Base-by-base conservation (phyloP, 2,797 vertebrate genomes). In the Lepilemur ruficaudatus region DNA sequence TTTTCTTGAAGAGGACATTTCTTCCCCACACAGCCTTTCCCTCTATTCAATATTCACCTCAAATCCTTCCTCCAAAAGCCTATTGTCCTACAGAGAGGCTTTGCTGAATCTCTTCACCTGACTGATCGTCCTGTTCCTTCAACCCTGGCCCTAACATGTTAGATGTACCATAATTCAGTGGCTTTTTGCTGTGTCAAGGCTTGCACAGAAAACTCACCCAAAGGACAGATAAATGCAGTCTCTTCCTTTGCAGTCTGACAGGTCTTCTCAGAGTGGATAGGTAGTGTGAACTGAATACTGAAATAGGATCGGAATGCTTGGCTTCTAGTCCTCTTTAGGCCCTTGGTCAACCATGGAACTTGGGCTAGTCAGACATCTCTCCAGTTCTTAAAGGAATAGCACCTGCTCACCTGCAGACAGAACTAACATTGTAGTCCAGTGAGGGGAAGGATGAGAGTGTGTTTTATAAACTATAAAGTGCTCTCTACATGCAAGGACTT, bases 361-460 rank as follows among this genome's bases (percentile, higher is more conserved):
- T 41, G 1, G 30, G 7, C 32, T 50, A 23, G 2, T 50, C 13
- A 20, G 6, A 18, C 5, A 10, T 46, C 23, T 79, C 41, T 82
- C 7, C 11, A 13, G 23, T 48, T 10, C 7, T 7, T 23, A 48
- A 7, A 3, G 5, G 38, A 3, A 23, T 30, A 20, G 32, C 25
- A 15, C 12, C 69, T 75, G 20, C 4, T 41, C 9, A 8, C 4
- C 23, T 35, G 57, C 2, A 14, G 25, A 10, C 0, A 1, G 14
- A 69, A 55, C 15, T n/a, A 23, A 73, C 2, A 7, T 35, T 41
- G 32, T 22, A 30, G 2, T 84, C 72, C 46, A 50, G 32, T 22
- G 70, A 78, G 20, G 38, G 3, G 28, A 57, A 50, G 32, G 46
- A 55, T 52, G n/a, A 82, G 46, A 57, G 1, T 23, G 52, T 55